Evolutionary conservation across 2,888 invertebrate species (phyloP).

Genomic region (Charanyca ferruginea): DNA sequence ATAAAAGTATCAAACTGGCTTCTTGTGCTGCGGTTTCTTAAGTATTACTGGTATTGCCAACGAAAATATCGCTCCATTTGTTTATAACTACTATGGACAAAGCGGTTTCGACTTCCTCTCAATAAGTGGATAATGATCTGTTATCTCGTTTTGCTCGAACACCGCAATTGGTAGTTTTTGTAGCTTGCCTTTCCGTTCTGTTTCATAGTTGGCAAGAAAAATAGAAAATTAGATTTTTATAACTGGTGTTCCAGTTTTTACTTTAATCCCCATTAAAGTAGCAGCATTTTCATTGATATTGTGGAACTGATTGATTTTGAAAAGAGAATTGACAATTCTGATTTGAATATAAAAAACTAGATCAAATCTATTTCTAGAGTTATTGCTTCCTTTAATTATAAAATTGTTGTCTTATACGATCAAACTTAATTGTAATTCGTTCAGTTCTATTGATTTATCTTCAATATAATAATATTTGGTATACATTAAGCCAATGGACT

Average conservation of each 20-base stretch:
- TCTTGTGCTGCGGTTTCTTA: constrained; percentile 62
- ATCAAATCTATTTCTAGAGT: constrained; percentile 25
- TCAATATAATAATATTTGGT: constrained; percentile 36
- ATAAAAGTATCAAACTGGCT: constrained; percentile 54
- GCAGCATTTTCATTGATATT: constrained; percentile 25
- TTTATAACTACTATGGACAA: constrained; percentile 76
- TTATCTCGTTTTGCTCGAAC: constrained; percentile 80
- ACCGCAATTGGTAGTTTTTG: constrained; percentile 80
- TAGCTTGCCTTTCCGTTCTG: constrained; percentile 77
- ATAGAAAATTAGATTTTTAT: constrained; percentile 62
- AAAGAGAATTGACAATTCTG: constrained; percentile 2
- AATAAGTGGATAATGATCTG: constrained; percentile 88
- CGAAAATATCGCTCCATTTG: constrained; percentile 74
- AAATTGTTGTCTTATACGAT: constrained; percentile 22
- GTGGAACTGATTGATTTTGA: constrained; percentile 26
- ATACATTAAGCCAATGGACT: constrained; percentile 41
- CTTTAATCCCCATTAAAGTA: constrained; percentile 20
- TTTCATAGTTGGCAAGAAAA: constrained; percentile 66
- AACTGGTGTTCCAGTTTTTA: constrained; percentile 41
- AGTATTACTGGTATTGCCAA: constrained; percentile 52
- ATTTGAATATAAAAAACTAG: constrained; percentile 23
- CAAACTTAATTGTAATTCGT: constrained; percentile 28
- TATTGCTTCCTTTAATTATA: constrained; percentile 52
- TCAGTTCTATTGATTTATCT: constrained; percentile 24
- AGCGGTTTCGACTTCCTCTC: constrained; percentile 86